Percentiles rank a stretch among this genome's conserved stretches.
phyloP scores from a whole-genome alignment of 2,888 invertebrate species.

The Amblyjoppa fuscipennis region DNA sequence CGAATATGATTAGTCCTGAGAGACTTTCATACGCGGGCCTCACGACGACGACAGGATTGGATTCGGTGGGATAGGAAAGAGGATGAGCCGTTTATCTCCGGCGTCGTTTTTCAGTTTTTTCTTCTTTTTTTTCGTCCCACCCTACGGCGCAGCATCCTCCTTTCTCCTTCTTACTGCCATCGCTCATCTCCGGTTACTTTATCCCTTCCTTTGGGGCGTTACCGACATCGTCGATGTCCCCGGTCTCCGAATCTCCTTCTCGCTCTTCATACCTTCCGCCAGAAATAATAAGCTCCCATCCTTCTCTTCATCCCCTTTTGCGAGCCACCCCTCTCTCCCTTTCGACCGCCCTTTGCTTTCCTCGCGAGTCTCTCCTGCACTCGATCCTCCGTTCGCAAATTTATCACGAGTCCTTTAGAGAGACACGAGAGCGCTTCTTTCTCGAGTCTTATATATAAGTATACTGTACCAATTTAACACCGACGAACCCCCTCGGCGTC shows the following conservation, averaged over 20 bases:
- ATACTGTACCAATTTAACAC: conserved; percentile 2
- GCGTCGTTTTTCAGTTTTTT: conserved; percentile 83
- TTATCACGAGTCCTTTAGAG: conserved; percentile 71
- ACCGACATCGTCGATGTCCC: conserved; percentile 70
- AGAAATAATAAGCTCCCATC: conserved; percentile 82
- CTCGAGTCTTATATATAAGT: conserved; percentile 9
- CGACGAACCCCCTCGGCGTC: conserved; percentile 12
- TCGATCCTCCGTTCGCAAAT: conserved; percentile 69
- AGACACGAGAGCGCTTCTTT: conserved; percentile 58
- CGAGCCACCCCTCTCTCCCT: conserved; percentile 54
- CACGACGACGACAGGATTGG: conserved; percentile 77
- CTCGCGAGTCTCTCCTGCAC: conserved; percentile 28
- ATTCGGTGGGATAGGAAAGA: conserved; percentile 78
- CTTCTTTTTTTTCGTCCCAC: conserved; percentile 58
- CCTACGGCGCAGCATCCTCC: conserved; percentile 58
- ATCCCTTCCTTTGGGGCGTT: conserved; percentile 79
- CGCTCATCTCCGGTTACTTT: conserved; percentile 78
- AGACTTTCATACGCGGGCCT: conserved; percentile 75
- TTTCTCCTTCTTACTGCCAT: conserved; percentile 67
- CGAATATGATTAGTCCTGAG: conserved; percentile 81
- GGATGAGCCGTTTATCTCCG: conserved; percentile 84
- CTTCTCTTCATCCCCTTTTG: conserved; percentile 66
- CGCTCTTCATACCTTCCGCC: conserved; percentile 69
- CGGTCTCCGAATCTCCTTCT: conserved; percentile 65
- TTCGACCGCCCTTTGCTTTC: conserved; percentile 33